phyloP scores from a whole-genome alignment of 2,888 invertebrate species.

The Calameuta pallipes region DNA sequence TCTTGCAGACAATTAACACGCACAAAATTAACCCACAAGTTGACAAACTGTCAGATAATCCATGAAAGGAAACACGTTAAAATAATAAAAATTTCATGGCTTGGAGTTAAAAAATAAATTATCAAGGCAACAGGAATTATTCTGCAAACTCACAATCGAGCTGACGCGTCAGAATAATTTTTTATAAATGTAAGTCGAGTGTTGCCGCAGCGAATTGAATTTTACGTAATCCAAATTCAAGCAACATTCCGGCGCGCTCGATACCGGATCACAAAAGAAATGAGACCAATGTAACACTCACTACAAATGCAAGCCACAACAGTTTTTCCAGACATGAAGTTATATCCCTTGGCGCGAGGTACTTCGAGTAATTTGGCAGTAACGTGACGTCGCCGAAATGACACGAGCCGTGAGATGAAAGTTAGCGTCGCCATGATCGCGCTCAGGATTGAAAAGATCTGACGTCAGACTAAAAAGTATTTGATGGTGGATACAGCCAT shows the following conservation, averaged over 20 bases:
- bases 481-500: neutral
- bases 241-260: neutral
- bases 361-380: constrained; percentile 40
- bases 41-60: neutral
- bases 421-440: constrained; percentile 58
- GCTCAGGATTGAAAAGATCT: constrained; percentile 17
- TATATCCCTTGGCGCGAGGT: constrained; percentile 32
- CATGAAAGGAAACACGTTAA: neutral
- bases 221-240: neutral
- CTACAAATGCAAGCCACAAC: constrained; percentile 52
- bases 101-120: neutral
- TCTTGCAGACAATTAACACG: neutral
- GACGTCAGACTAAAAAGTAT: neutral
- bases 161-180: neutral
- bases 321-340: constrained; percentile 32
- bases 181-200: neutral
- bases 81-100: neutral
- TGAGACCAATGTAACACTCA: constrained; percentile 42
- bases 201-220: neutral
- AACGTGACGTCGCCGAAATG: constrained; percentile 42
- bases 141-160: neutral
- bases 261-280: neutral
- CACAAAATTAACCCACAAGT: neutral
- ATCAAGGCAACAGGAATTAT: neutral
- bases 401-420: constrained; percentile 50